A percentile compares a stretch with the other conserved stretches of the same genome.
phyloP scores from a whole-genome alignment of 2,797 vertebrate species.

The Alca torda region DNA sequence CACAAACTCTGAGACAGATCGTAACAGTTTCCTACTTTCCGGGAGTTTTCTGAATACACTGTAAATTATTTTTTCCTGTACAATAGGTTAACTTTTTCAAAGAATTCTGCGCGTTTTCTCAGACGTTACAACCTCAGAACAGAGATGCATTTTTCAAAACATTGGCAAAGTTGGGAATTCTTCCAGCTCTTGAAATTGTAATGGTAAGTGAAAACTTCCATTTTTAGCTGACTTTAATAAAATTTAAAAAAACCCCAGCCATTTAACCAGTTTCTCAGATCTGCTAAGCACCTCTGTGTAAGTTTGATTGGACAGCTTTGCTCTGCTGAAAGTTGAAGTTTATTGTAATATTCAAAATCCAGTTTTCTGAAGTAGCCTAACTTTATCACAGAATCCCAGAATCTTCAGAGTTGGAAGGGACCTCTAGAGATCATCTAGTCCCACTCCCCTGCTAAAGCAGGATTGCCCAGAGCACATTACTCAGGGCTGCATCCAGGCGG shows the following conservation, averaged over 20 bases:
- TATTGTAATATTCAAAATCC: fast-evolving
- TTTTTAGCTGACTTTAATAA: not conserved
- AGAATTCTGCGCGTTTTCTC: conserved; percentile 96
- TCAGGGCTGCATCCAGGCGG: too few species aligned
- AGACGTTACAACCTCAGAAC: conserved; percentile 95
- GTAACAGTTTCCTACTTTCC: not conserved
- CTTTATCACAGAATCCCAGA: not conserved
- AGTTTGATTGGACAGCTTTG: not conserved
- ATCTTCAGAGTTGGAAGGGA: too few species aligned
- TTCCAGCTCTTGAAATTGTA: conserved; percentile 95
- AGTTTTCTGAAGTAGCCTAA: not conserved
- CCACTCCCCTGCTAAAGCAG: too few species aligned
- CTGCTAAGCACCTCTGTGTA: not conserved
- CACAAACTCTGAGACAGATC: not conserved
- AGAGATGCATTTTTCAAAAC: conserved; percentile 97
- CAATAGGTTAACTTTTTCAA: conserved; percentile 95
- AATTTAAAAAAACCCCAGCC: fast-evolving
- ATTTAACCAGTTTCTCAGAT: not conserved
- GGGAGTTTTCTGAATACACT: not conserved
- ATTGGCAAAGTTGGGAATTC: conserved; percentile 92
- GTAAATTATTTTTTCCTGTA: not conserved
- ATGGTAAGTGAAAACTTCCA: conserved; percentile 83
- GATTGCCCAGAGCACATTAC: too few species aligned
- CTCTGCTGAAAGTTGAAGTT: not conserved
- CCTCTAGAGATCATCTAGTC: too few species aligned